These are phyloP conservation scores for Prunella strophiata DNA, from an alignment of 2,797 vertebrate genomes.

Conservation along the genomic window DNA sequence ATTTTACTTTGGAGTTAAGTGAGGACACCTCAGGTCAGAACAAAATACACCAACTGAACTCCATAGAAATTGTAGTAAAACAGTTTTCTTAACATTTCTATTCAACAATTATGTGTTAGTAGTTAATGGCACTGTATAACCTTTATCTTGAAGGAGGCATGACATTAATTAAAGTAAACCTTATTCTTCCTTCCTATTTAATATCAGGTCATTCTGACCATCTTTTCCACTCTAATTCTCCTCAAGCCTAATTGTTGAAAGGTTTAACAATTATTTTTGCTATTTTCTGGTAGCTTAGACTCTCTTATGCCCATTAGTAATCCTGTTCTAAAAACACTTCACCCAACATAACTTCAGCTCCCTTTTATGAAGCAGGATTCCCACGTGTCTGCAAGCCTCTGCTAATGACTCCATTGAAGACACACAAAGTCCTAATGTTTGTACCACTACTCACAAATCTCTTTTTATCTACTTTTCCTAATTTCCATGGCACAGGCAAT, in stretches of 20 bases:
- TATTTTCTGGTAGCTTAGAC: conserved; percentile 17
- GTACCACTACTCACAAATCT: not conserved
- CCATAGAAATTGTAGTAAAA: not conserved
- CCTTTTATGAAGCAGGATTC: not conserved
- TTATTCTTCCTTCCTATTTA: conserved; percentile 19
- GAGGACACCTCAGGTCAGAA: not conserved
- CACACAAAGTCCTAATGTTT: not conserved
- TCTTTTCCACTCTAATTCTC: conserved; percentile 34
- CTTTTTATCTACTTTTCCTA: not conserved
- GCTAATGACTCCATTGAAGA: not conserved
- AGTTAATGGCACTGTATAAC: conserved; percentile 15
- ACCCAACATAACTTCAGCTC: not conserved
- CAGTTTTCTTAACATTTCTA: not conserved
- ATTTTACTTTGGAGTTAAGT: not conserved
- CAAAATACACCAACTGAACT: not conserved
- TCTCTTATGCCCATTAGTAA: not conserved
- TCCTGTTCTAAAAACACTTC: not conserved
- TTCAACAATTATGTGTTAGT: not conserved
- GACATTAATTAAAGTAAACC: conserved; percentile 45
- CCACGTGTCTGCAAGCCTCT: not conserved
- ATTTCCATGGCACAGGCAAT: not conserved
- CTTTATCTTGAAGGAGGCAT: conserved; percentile 33
- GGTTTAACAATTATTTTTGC: conserved; percentile 8
- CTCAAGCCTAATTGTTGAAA: not conserved
- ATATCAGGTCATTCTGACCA: conserved; percentile 35